Evolutionary conservation across 1,140 invertebrate genomes (phyloP), one percentile per base, ranked within the genome.

Genomic region (Melipona quadrifasciata): DNA sequence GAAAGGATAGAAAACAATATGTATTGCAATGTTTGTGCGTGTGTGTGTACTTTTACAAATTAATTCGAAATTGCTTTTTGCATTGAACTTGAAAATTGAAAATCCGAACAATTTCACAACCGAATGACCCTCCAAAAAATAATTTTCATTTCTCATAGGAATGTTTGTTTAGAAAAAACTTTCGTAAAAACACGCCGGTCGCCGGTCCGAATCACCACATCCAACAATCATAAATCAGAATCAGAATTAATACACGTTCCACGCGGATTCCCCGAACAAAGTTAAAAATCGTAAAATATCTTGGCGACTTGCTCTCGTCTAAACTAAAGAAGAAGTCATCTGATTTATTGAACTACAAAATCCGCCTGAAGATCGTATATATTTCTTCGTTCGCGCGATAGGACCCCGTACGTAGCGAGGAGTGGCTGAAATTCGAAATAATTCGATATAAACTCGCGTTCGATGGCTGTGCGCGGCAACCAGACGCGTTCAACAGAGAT

Each of bases 251-350:
- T 55, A 58, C 8, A 47, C 72, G 51, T 70, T 47, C 19, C 53
- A 70, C 64, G 65, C 79, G 53, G 57, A 53, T 51, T 64, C 72
- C 64, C 61, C 71, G 67, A 87, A 82, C 74, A 47, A 67, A 57
- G 12, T 21, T 67, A 61, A 51, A 65, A 65, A 51, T 75, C 85
- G 24, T 64, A 61, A n/a, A 57, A 64, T 74, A 24, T 53, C 61
- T 47, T 72, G 80, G 76, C 86, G 78, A 77, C 51, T 31, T 71
- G 58, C 53, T 77, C 58, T 68, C 81, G 34, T 39, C 80, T 87
- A 84, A 74, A 72, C 76, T n/a, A 16, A 53, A 34, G 53, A 21
- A 17, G 12, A 65, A 11, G 27, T n/a, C 27, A 1, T 21, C n/a
- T 21, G 10, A 31, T 10, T 61, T 39, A 21, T 58, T n/a, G 21